Conservation (phyloP, 2,888 invertebrate species). For the Scaptomyza reducta region DNA sequence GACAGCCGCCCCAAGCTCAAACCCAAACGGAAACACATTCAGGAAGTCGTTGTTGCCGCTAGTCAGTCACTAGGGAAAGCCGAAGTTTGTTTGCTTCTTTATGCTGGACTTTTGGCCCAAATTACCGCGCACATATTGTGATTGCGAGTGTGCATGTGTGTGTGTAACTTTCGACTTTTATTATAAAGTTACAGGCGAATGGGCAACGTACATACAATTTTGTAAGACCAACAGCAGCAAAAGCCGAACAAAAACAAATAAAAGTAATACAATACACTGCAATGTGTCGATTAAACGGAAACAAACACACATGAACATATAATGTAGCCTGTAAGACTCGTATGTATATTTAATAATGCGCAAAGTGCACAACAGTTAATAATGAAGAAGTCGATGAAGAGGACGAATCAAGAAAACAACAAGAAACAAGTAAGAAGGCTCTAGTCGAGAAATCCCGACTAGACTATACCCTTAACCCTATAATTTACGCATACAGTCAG, state of each 20-base stretch:
- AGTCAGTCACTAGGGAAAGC: not conserved
- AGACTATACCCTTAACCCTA: too few relatives aligned
- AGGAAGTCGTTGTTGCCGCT: conserved; percentile 9
- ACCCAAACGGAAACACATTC: too few relatives aligned
- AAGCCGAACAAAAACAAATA: conserved; percentile 2
- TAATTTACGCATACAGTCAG: too few relatives aligned
- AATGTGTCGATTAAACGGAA: conserved; percentile 36
- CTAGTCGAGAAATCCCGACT: too few relatives aligned
- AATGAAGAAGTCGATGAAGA: not conserved
- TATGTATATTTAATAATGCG: conserved; percentile 57
- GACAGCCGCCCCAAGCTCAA: not conserved
- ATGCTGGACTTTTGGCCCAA: conserved; percentile 15
- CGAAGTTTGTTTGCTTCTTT: not conserved
- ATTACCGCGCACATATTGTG: conserved; percentile 12
- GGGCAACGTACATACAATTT: conserved; percentile 18
- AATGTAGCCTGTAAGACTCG: not conserved
- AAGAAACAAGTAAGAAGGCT: too few relatives aligned
- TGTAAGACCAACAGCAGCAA: conserved; percentile 9
- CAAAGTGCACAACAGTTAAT: conserved; percentile 38
- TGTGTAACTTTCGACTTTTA: conserved; percentile 53
- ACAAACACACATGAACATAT: conserved; percentile 4
- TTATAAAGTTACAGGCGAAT: conserved; percentile 32
- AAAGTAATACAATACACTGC: not conserved
- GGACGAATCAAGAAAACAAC: not conserved
- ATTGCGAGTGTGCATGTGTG: conserved; percentile 2